Conservation (phyloP, 2,797 vertebrate genomes). For the Tokudaia muenninki region DNA sequence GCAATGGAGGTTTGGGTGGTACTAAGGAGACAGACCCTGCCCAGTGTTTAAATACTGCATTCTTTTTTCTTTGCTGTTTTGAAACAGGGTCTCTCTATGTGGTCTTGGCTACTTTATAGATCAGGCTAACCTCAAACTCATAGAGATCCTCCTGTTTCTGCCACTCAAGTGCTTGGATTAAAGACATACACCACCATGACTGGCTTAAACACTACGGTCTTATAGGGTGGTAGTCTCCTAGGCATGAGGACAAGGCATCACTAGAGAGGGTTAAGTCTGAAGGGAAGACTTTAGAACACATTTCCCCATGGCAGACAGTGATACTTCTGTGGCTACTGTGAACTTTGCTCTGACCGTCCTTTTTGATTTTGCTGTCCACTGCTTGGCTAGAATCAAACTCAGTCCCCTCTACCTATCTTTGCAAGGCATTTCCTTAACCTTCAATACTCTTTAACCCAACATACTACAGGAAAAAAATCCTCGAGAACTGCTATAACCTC, state of each 20-base stretch:
- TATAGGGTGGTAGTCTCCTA: not conserved
- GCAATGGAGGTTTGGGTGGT: fast-evolving
- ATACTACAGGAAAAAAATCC: not conserved
- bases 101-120: not conserved
- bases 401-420: not conserved
- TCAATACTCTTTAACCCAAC: not conserved
- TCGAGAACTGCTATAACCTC: not conserved
- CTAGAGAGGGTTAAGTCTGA: not conserved
- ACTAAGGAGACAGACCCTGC: not conserved
- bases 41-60: not conserved
- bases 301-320: fast-evolving
- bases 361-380: not conserved
- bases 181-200: no score
- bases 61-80: not conserved
- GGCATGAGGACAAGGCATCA: not conserved
- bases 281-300: not conserved
- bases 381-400: not conserved
- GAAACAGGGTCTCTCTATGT: not conserved
- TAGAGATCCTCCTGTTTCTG: not conserved
- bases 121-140: not conserved
- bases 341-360: not conserved
- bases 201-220: not conserved
- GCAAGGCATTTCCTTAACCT: not conserved
- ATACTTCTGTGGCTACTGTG: not conserved
- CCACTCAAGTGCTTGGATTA: not conserved